Evolutionary conservation across 2,888 invertebrate genomes (phyloP).

Genomic region (Halictus quadricinctus): DNA sequence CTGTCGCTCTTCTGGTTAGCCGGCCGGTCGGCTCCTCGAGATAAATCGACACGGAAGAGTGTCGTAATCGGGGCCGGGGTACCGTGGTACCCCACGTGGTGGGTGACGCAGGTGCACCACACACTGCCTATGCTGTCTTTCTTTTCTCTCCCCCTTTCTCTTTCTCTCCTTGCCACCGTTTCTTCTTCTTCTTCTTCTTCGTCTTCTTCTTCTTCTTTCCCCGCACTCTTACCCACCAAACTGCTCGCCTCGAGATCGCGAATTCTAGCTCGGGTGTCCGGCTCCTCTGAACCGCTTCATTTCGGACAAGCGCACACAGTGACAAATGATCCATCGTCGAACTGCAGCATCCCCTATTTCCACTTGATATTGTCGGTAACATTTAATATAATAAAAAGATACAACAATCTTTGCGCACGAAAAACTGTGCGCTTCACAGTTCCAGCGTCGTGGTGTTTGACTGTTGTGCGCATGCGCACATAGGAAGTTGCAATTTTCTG

Average conservation of each 20-base stretch:
- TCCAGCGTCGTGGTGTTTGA: too few relatives aligned
- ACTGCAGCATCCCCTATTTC: too few relatives aligned
- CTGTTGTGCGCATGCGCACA: too few relatives aligned
- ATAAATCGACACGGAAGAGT: constrained; percentile 72
- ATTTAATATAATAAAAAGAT: too few relatives aligned
- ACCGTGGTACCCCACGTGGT: constrained; percentile 64
- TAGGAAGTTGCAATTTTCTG: too few relatives aligned
- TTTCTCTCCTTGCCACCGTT: constrained; percentile 6
- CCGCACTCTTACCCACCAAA: neutral
- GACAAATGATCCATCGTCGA: neutral
- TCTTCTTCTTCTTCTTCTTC: neutral
- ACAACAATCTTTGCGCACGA: too few relatives aligned
- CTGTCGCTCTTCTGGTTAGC: constrained; percentile 42
- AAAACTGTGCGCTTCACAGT: too few relatives aligned
- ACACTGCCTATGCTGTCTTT: constrained; percentile 17
- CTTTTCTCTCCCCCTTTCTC: constrained; percentile 30
- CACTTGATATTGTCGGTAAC: too few relatives aligned
- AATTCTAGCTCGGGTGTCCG: constrained; percentile 7
- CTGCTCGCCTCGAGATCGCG: neutral
- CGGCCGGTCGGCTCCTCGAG: constrained; percentile 57
- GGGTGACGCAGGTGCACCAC: constrained; percentile 64
- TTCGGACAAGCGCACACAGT: neutral
- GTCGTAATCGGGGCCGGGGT: constrained; percentile 69
- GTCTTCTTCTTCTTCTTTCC: neutral
- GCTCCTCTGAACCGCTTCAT: neutral